Evolutionary conservation across 2,113 vertebrate species (phyloP), one percentile per base, ranked within the genome.

Genomic region (Lophius piscatorius): DNA sequence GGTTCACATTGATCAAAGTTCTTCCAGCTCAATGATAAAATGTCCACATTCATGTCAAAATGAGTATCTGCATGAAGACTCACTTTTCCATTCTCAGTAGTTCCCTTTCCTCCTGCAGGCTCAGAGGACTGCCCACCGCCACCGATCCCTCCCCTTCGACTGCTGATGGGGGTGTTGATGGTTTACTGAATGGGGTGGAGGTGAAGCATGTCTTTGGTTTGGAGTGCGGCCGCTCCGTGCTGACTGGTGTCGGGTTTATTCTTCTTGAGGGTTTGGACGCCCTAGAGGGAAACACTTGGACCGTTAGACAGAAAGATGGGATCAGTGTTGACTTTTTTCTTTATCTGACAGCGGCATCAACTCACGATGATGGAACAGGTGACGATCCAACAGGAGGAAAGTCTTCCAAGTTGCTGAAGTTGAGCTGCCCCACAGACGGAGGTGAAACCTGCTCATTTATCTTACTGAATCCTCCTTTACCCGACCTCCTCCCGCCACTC

Each of bases 241-340:
- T 95, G 67, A 99, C 95, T 18, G 95, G 95, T 10, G 97, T 99
- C 10, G 97, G 97, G 80, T 99, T 99, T 85, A 99, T 99, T 78
- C 96, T 89, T 55, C 97, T 91, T 0, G 96, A 97, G 12, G 97
- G 97, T 58, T 95, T 98, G 36, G 91, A 91, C 82, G 85, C 89
- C 79, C 96, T 97, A 81, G 49, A 79, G 81, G 16, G 44, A 1
- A 22, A 63, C 0, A 2, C 7, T 59, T n/a, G n/a, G 55, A 21
- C 1, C 1, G 7, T 71, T 16, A 81, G 2, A 23, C 7, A 18
- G 4, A 45, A 20, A 8, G 10, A 28, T 6, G 10, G 22, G 36
- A 9, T 10, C 10, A 22, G 29, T 13, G 48, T 50, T 22, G 9
- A 40, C 9, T 2, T 40, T 20, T 8, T 11, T 10, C 28, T 20